Evolutionary conservation across 2,113 vertebrate genomes (phyloP), one percentile per base, ranked within the genome.

Genomic region (Ovis aries): DNA sequence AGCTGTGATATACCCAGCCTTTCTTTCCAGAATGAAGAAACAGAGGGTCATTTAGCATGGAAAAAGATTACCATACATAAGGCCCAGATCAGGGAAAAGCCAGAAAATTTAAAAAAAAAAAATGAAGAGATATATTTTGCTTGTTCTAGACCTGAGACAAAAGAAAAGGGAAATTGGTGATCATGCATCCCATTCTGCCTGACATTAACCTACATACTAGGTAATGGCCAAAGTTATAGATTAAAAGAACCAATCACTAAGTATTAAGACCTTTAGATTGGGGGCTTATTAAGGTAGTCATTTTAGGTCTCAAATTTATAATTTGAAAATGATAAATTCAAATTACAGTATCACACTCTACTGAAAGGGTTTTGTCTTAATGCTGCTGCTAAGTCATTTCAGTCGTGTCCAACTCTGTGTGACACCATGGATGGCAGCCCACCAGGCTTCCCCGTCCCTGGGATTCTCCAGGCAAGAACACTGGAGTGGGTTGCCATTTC

Each of bases 391-490:
- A 60, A 60, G 27, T 60, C 59, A 31, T 14, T 31, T 60, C 59
- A 60, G 59, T 60, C 2, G 0, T 60, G 12, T 60, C 59, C 12
- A 29, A 29, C 27, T 60, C 59, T 29, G 25, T 13, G 57, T 29
- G 25, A 60, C 59, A 11, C 27, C 59, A 29, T 29, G 3, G 27
- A 29, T 0, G 4, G 27, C 59, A 29, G 59, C 59, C 27, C 27
- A 60, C 12, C 59, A 60, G 12, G 59, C 59, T 60, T 2, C 11
- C 25, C 27, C 1, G 0, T 29, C 59, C 2, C 27, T 6, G 59
- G 59, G 27, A 29, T 60, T 29, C 59, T 29, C 59, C 59, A 60
- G 59, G 59, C 59, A 3, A 60, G 59, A 29, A 29, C 59, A 60
- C 4, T 60, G 59, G 59, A 13, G 59, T 29, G 27, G 27, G 27